A percentile compares a stretch with the other conserved stretches of the same genome.
Conservation (phyloP, 1,140 invertebrate genomes). For the Drosophila parvula region DNA sequence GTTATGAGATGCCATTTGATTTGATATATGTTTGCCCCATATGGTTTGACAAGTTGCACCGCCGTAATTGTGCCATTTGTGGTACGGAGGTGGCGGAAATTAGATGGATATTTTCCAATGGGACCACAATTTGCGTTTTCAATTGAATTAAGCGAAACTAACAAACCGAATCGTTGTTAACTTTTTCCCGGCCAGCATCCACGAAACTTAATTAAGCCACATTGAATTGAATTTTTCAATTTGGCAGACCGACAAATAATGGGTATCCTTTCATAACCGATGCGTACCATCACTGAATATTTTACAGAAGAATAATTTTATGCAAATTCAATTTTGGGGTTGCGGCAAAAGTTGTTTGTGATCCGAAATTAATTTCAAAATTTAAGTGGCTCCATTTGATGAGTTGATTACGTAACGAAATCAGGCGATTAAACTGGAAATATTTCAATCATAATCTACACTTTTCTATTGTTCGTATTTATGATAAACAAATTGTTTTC, state of each 20-base stretch:
- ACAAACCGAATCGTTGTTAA: conserved; percentile 16
- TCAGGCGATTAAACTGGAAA: background rate
- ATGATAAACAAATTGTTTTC: background rate
- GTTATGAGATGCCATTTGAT: conserved; percentile 67
- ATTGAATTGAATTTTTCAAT: conserved; percentile 35
- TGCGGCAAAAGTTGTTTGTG: conserved; percentile 12
- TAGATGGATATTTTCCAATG: conserved; percentile 13
- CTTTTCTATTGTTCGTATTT: background rate
- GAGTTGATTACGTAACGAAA: conserved; percentile 4
- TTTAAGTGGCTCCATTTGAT: conserved; percentile 16
- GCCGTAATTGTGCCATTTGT: conserved; percentile 51
- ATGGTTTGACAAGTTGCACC: conserved; percentile 60
- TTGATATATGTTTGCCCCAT: conserved; percentile 61
- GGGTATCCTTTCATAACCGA: conserved; percentile 4
- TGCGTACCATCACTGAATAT: conserved; percentile 9
- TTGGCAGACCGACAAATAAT: background rate
- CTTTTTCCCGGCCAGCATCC: conserved; percentile 2
- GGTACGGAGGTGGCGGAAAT: conserved; percentile 31
- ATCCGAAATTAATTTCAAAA: conserved; percentile 23
- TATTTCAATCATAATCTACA: background rate
- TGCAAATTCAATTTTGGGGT: conserved; percentile 3
- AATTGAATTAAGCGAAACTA: conserved; percentile 21
- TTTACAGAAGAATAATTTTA: conserved; percentile 15
- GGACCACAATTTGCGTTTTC: conserved; percentile 11
- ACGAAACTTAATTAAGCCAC: conserved; percentile 22